Base-by-base conservation (phyloP, 2,888 invertebrate species). In the Meta bourneti region DNA sequence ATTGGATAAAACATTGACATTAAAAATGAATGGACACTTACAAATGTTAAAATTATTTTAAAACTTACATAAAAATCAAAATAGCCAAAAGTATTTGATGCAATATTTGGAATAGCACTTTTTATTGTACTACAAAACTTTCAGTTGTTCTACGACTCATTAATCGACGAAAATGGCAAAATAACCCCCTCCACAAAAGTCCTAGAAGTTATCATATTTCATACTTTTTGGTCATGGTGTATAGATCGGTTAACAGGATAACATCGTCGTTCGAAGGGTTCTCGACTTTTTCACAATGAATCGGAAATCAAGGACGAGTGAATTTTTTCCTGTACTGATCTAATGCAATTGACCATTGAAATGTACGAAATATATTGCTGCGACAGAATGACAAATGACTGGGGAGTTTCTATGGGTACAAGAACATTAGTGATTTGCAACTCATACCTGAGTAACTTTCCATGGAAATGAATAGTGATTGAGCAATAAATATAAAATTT, bases 171-270 rank as follows among this genome's bases (percentile, higher is more conserved):
- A 61, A 61, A 8, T 61, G 61, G 8, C 11, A 61, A 34, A 61
- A 61, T 61, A 61, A 61, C 11, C 34, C 6, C 6, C 61, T 61
- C 34, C 34, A 34, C 61, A 61, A 61, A 6, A 6, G 11, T 61
- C 9, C 61, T 16, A 7, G 9, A 61, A 61, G 13, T 9, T 61
- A 61, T 61, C 61, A 16, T 61, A 9, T 61, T 11, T 61, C 61
- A 61, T 61, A 61, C 61, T 16, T 16, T 11, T 78, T 78, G 19
- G 51, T 49, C 49, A 75, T 72, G 75, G 52, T 54, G 13, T 61
- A 84, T n/a, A 84, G 54, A 84, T 34, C 80, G 52, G 72, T 69
- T 88, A 74, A 88, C 88, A 81, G 13, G 81, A 80, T 51, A 75
- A 20, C 49, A 20, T 61, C 49, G 74, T 82, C 72, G 48, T 81